A percentile compares a stretch with the other conserved stretches of the same genome.
Conservation (phyloP, 2,888 invertebrate genomes). For the Acleris literana region DNA sequence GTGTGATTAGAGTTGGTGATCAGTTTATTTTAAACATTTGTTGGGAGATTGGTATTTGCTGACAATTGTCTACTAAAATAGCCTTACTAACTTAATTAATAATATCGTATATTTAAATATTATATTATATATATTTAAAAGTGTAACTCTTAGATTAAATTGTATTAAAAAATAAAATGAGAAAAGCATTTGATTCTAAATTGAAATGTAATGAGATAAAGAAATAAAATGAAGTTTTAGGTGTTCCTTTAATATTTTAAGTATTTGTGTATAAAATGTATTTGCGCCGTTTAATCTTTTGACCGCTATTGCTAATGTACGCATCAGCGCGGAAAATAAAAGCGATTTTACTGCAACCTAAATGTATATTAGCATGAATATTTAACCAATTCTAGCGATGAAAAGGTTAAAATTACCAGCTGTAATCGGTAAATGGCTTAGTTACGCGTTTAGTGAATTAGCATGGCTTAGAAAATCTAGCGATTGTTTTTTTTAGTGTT, state of each 20-base stretch:
- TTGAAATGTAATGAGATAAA: constrained; percentile 63
- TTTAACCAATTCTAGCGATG: constrained; percentile 1
- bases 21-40: constrained; percentile 2
- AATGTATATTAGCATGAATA: background rate
- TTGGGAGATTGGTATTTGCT: constrained; percentile 34
- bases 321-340: background rate
- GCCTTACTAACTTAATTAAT: constrained; percentile 80
- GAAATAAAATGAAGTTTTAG: constrained; percentile 74
- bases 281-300: constrained; percentile 31
- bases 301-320: constrained; percentile 11
- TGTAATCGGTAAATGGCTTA: constrained; percentile 28
- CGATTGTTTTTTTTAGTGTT: constrained; percentile 52
- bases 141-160: constrained; percentile 75
- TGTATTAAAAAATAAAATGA: constrained; percentile 72
- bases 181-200: constrained; percentile 82
- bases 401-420: constrained; percentile 27
- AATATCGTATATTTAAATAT: constrained; percentile 60
- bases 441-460: constrained; percentile 22
- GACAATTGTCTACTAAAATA: constrained; percentile 75
- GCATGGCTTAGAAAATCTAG: constrained; percentile 46
- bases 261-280: constrained; percentile 11
- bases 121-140: constrained; percentile 53
- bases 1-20: background rate
- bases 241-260: constrained; percentile 59
- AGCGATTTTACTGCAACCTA: too few relatives aligned